A percentile compares a stretch with the other conserved stretches of the same genome.
Conservation (phyloP, 2,113 vertebrate species). For the Gulo gulo region DNA sequence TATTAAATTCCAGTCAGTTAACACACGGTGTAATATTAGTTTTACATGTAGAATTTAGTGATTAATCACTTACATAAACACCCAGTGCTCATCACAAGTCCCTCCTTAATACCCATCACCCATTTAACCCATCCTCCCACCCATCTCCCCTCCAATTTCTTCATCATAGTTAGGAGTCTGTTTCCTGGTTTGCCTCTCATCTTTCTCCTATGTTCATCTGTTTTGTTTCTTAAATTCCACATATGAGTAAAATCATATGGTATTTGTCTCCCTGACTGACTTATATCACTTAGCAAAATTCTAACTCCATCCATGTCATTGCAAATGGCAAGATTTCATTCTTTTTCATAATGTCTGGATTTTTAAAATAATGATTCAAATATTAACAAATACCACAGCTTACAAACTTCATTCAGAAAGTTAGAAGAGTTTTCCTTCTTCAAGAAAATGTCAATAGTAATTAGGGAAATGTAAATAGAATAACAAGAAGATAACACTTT, state of each 20-base stretch:
- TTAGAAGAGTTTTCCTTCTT: neutral
- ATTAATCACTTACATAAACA: neutral
- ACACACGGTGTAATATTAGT: neutral
- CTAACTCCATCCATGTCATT: neutral
- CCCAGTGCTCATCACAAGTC: neutral
- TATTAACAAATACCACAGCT: neutral
- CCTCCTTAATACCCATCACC: neutral
- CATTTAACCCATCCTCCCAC: neutral
- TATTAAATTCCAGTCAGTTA: neutral
- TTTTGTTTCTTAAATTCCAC: neutral
- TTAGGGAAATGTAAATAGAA: slow-evolving; percentile 20
- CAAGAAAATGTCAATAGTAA: neutral
- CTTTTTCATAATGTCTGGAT: neutral
- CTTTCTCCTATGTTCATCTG: neutral
- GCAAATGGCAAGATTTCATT: neutral
- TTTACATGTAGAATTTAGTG: neutral
- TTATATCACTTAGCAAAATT: neutral
- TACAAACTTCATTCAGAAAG: neutral
- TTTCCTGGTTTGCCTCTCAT: neutral
- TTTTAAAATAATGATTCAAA: neutral
- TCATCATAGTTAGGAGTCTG: neutral
- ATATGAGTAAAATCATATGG: neutral
- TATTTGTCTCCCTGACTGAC: neutral
- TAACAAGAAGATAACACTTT: neutral
- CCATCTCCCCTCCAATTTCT: neutral